Percentiles rank a stretch among this genome's conserved stretches.
Conservation (phyloP, 1,140 invertebrate species). For the Akabosia matsudoensis region DNA sequence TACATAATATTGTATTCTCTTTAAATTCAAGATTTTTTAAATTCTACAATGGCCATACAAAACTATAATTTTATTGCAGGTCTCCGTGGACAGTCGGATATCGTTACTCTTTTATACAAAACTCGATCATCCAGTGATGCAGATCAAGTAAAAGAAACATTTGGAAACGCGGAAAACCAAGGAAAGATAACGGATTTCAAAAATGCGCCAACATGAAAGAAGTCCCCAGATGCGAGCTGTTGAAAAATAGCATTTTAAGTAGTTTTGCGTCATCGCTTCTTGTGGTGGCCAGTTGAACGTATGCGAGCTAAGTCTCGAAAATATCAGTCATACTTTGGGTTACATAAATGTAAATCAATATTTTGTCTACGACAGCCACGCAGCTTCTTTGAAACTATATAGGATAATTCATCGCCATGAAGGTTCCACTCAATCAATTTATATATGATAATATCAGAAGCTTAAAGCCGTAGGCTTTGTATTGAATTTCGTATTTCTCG, state of each 20-base stretch:
- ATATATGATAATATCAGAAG: too few relatives aligned
- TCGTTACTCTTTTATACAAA: constrained; percentile 40
- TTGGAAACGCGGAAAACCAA: constrained; percentile 50
- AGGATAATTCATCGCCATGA: too few relatives aligned
- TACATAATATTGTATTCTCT: constrained; percentile 7
- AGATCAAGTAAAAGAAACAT: constrained; percentile 46
- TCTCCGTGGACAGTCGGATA: constrained; percentile 33
- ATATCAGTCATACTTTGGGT: too few relatives aligned
- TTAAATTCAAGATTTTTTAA: neutral
- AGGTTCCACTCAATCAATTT: too few relatives aligned
- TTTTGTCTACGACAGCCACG: too few relatives aligned
- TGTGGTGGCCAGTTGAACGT: too few relatives aligned
- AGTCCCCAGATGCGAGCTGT: neutral
- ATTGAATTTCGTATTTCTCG: too few relatives aligned
- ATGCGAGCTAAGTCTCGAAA: too few relatives aligned
- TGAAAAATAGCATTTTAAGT: neutral
- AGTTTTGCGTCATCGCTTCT: too few relatives aligned
- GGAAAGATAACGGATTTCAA: constrained; percentile 51
- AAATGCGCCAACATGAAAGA: constrained; percentile 5
- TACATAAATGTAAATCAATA: too few relatives aligned
- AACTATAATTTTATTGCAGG: constrained; percentile 27
- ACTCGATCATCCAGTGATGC: constrained; percentile 36
- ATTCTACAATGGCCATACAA: neutral
- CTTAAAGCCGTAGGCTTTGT: too few relatives aligned
- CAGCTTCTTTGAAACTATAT: too few relatives aligned